phyloP scores from a whole-genome alignment of 2,888 invertebrate species.

The Micoletzkya japonica region DNA sequence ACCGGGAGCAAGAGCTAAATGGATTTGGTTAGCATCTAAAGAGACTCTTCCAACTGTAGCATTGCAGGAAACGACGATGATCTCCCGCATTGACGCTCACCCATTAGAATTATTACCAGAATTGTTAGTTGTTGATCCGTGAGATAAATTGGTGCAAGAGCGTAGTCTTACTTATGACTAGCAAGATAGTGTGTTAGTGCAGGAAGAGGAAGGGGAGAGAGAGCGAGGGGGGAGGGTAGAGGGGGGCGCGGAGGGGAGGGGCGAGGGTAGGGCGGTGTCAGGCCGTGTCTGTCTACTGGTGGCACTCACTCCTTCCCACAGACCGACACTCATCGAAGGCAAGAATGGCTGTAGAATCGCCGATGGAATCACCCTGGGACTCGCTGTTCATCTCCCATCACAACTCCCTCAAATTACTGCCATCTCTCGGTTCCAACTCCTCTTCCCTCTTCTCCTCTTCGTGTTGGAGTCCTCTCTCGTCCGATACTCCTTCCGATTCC shows the following conservation, averaged over 20 bases:
- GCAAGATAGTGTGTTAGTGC: not conserved
- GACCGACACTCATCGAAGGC: too few relatives aligned
- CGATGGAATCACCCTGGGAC: conserved; percentile 12
- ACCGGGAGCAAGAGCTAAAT: conserved; percentile 62
- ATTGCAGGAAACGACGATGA: conserved; percentile 23
- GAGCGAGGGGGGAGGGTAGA: not conserved
- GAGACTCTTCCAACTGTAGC: not conserved
- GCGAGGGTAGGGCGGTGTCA: conserved; percentile 9
- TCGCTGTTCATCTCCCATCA: not conserved
- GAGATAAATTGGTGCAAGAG: too few relatives aligned
- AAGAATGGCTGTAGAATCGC: conserved; percentile 10
- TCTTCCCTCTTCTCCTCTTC: conserved; percentile 12
- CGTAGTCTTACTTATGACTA: too few relatives aligned
- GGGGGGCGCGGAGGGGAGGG: not conserved
- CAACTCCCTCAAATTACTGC: not conserved
- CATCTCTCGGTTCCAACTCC: conserved; percentile 10
- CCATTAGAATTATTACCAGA: too few relatives aligned
- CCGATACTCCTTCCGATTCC: not conserved
- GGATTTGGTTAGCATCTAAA: conserved; percentile 54
- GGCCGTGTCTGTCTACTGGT: conserved; percentile 6
- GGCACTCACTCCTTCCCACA: not conserved
- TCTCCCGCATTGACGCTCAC: too few relatives aligned
- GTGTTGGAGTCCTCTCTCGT: conserved; percentile 18
- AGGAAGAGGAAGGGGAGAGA: not conserved
- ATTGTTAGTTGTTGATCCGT: too few relatives aligned